These are phyloP conservation scores for Drosophila anomelani DNA, from an alignment of 2,888 invertebrate genomes.

Conservation along the genomic window DNA sequence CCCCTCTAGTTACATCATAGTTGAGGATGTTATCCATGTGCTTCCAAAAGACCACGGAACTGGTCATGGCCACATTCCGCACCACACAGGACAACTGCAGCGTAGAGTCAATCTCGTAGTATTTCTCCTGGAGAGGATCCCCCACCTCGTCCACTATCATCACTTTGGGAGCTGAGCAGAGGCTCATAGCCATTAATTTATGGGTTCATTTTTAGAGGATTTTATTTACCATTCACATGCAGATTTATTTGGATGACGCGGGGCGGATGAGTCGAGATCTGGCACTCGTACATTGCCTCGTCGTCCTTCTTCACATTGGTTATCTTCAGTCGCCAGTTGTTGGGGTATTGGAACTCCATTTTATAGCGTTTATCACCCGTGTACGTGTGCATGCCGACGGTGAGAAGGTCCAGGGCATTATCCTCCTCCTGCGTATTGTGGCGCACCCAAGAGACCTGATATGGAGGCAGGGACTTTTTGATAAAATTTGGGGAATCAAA, in stretches of 20 bases:
- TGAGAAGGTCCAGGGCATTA: constrained; percentile 88
- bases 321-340: constrained; percentile 87
- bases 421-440: constrained; percentile 86
- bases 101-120: constrained; percentile 86
- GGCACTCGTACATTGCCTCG: constrained; percentile 86
- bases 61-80: constrained; percentile 86
- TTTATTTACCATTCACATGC: constrained; percentile 85
- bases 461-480: background rate
- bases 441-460: constrained; percentile 90
- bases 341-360: constrained; percentile 86
- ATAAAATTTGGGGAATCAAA: background rate
- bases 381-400: constrained; percentile 88
- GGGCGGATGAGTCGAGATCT: constrained; percentile 86
- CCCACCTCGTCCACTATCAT: constrained; percentile 86
- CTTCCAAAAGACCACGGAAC: constrained; percentile 86
- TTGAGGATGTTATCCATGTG: constrained; percentile 86
- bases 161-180: constrained; percentile 86
- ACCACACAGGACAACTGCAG: constrained; percentile 86
- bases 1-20: constrained; percentile 86
- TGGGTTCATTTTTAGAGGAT: background rate
- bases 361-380: constrained; percentile 88
- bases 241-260: constrained; percentile 86
- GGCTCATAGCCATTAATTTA: background rate
- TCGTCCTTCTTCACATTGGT: constrained; percentile 85
- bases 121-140: constrained; percentile 86